Base-by-base conservation (phyloP, 1,140 invertebrate species). In the Monomorium pharaonis region DNA sequence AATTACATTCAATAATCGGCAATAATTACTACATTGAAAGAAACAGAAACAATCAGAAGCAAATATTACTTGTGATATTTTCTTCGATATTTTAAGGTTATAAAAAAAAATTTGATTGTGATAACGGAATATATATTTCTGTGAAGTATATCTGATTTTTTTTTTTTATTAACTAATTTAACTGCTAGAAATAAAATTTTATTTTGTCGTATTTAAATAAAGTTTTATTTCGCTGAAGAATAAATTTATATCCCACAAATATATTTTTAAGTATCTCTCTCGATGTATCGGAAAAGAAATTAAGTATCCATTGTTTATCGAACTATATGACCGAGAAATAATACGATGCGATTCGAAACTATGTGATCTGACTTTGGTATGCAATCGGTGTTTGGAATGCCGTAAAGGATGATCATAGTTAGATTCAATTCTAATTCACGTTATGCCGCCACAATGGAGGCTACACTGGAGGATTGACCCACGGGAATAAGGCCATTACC, bases 401-500 rank as follows among this genome's bases (percentile, higher is more conserved):
- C 63, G 49, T 62, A 67, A 84, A 83, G 83, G 75, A 58, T 47
- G 78, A 56, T 56, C 70, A 27, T 70, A 56, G 74, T 89, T 85
- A 80, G 72, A 89, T 89, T 87, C 77, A 89, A 90, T 90, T 89
- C 78, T 89, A 89, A 90, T 69, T 86, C 78, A 51, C 47, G 63
- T 88, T 86, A 84, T 62, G 58, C 44, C 75, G 58, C 33, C n/a
- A 51, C n/a, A 76, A 88, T 70, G 47, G 62, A 47, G 65, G 74
- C 47, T 58, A 51, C n/a, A 74, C 21, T 47, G 62, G 30, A 58
- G 74, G 77, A 89, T 90, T 88, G 87, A 80, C 84, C 75, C 78
- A 44, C 7, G 65, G 63, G 21, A 58, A 88, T 90, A 84, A 78
- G 77, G 44, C 74, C 49, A 86, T 90, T 90, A 90, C 12, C 30